Conservation (phyloP, 37 sponge, comb jelly and placozoan genomes). For the Aphrocallistes beatrix region DNA sequence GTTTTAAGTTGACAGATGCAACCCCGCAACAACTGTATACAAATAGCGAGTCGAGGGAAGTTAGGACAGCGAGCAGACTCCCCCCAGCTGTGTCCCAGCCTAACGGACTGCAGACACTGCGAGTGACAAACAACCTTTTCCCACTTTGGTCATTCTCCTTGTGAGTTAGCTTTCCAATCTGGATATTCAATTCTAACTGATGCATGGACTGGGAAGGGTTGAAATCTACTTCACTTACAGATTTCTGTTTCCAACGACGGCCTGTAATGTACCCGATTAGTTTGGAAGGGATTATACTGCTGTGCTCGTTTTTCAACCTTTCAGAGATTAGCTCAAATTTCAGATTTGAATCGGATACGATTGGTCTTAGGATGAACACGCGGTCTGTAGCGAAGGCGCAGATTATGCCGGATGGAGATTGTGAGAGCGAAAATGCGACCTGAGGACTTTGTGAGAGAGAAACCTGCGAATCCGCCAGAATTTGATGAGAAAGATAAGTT, state of each 20-base stretch:
- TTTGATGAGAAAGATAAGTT: too few relatives aligned
- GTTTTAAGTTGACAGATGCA: too few relatives aligned
- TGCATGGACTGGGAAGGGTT: not conserved
- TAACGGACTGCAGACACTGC: not conserved
- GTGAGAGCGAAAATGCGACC: too few relatives aligned
- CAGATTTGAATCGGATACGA: not conserved
- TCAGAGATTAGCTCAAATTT: not conserved
- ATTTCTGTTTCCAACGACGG: not conserved
- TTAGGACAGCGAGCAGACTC: not conserved
- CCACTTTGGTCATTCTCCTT: not conserved
- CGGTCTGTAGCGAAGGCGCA: not conserved
- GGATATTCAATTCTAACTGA: not conserved
- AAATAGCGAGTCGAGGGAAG: not conserved
- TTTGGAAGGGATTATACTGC: not conserved
- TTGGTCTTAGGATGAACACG: not conserved
- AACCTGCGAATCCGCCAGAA: too few relatives aligned
- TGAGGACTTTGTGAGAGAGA: too few relatives aligned
- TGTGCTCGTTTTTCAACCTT: not conserved
- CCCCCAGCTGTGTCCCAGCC: not conserved
- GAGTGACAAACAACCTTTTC: not conserved
- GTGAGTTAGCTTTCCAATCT: not conserved
- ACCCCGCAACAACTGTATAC: not conserved
- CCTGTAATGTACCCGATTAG: not conserved
- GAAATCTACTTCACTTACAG: not conserved
- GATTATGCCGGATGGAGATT: not conserved